Evolutionary conservation across 92 coral and sea anemone species (phyloP), one percentile per base, ranked within the genome.

Genomic region (Plumapathes pennacea): DNA sequence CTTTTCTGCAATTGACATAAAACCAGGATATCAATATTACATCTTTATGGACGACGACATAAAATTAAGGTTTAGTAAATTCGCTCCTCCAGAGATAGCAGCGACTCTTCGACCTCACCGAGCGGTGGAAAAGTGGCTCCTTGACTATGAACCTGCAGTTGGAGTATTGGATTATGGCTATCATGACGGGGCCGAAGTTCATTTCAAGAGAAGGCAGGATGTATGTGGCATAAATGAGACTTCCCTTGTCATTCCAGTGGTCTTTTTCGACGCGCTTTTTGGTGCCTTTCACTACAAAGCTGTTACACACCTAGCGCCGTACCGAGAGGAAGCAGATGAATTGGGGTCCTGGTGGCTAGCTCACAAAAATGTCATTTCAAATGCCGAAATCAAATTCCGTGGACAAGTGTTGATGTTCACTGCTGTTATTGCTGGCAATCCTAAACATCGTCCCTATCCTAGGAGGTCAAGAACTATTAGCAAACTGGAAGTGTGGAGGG

Each of bases 31-130:
- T 34, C 53, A 38, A 19, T 74, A 53, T 30, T 74, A 74, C 46
- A 64, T 64, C n/a, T 63, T 74, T 30, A 46, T 64, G 25, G 81
- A 74, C 20, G 81, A 56, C 20, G 81, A 74, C 13, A 50, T 28
- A 5, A n/a, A 9, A 13, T 34, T 74, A 0, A 4, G n/a, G 3
- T 64, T 42, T 41, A 63, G 45, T 17, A 20, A 46, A n/a, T 46
- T 36, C 39, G 50, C 74, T 48, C 47, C 64, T 1, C 31, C 33
- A 5, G 29, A 46, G 11, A 46, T 54, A 57, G 17, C 15, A 30
- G 31, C 19, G 30, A n/a, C n/a, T n/a, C 36, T 38, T 14, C 51
- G 23, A 8, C 81, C 81, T 0, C 45, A 54, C 25, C 38, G 81
- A 28, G 67, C 25, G 2, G 42, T 74, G 20, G 74, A 74, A 13